Evolutionary conservation across 2,888 invertebrate species (phyloP).

Genomic region (Carabus problematicus): DNA sequence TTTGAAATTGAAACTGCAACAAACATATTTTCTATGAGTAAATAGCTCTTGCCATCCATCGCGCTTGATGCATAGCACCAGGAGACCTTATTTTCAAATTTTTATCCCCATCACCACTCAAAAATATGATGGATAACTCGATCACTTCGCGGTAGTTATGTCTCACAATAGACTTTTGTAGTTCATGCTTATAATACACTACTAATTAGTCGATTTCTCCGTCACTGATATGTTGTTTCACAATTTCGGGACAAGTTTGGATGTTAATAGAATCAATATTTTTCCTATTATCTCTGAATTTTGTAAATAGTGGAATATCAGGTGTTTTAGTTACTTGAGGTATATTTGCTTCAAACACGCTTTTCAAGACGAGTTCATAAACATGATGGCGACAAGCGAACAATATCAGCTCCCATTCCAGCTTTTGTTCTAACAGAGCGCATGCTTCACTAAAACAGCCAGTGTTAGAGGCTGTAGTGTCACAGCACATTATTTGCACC

Average conservation of each 20-base stretch:
- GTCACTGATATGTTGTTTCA: background rate
- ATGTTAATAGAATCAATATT: slow-evolving; percentile 41
- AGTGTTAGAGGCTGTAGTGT: slow-evolving; percentile 49
- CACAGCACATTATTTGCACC: slow-evolving; percentile 48
- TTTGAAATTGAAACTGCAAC: no score
- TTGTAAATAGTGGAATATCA: slow-evolving; percentile 47
- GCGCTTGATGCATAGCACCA: background rate
- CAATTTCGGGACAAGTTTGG: background rate
- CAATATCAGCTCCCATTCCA: slow-evolving; percentile 46
- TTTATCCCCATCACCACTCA: background rate
- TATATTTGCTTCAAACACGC: slow-evolving; percentile 47
- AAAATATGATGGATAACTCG: background rate
- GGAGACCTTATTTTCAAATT: background rate
- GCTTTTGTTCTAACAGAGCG: slow-evolving; percentile 48
- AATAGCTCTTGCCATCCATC: no score
- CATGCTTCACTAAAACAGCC: slow-evolving; percentile 47
- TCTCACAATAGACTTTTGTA: slow-evolving; percentile 3
- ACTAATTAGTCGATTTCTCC: background rate
- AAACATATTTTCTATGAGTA: no score
- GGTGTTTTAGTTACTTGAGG: slow-evolving; percentile 43
- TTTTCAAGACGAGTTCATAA: slow-evolving; percentile 47
- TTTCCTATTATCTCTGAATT: slow-evolving; percentile 45
- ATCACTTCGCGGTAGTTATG: background rate
- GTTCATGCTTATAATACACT: background rate
- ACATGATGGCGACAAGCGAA: slow-evolving; percentile 50